A percentile compares a stretch with the other conserved stretches of the same genome.
These are phyloP conservation scores for Pyrocoelia pectoralis DNA, from an alignment of 2,888 invertebrate species.

Conservation along the genomic window DNA sequence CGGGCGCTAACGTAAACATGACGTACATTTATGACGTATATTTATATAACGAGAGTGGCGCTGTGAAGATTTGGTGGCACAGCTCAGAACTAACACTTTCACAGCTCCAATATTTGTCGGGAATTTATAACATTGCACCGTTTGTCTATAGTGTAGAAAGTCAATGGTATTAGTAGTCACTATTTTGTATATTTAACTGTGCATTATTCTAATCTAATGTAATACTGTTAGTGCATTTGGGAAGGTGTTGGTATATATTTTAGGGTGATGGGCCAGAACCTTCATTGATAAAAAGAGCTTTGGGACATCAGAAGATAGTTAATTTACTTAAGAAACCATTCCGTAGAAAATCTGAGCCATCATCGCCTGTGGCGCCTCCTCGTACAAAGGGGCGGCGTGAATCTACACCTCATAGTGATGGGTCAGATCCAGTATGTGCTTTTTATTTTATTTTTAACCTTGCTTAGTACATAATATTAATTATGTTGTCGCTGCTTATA, in stretches of 20 bases:
- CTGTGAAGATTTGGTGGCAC: too few relatives aligned
- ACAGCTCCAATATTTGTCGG: too few relatives aligned
- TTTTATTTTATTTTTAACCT: constrained; percentile 12
- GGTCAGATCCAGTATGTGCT: constrained; percentile 56
- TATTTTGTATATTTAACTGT: neutral
- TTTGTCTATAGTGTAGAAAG: too few relatives aligned
- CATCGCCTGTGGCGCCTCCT: constrained; percentile 69
- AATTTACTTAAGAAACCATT: constrained; percentile 73
- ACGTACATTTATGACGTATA: too few relatives aligned
- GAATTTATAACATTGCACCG: too few relatives aligned
- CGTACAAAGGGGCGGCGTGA: constrained; percentile 58
- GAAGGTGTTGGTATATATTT: constrained; percentile 40
- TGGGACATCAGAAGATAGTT: constrained; percentile 68
- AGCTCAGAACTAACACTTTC: too few relatives aligned
- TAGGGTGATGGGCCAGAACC: constrained; percentile 64
- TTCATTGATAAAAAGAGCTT: constrained; percentile 64
- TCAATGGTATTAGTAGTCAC: too few relatives aligned
- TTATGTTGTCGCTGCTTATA: neutral
- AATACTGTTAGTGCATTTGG: neutral
- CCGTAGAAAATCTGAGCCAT: constrained; percentile 72
- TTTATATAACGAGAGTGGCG: too few relatives aligned
- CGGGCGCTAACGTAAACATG: too few relatives aligned
- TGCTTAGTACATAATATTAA: neutral
- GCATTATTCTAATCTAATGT: neutral
- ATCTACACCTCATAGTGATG: constrained; percentile 57